These are phyloP conservation scores for Hyposoter didymator DNA, from an alignment of 2,888 invertebrate species.

Conservation along the genomic window DNA sequence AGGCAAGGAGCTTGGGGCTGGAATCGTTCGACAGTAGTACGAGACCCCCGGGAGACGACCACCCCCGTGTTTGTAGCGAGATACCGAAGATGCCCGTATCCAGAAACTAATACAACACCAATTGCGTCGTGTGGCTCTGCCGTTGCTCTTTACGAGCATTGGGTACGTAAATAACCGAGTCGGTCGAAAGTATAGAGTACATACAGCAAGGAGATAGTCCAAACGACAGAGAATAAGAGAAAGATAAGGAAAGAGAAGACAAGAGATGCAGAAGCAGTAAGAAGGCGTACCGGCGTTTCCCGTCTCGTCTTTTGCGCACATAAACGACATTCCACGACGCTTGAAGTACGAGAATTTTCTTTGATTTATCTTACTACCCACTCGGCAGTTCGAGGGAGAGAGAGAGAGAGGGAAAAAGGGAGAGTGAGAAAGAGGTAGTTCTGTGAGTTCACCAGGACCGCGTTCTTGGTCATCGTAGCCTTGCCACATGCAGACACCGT, in stretches of 20 bases:
- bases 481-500: conserved; percentile 14
- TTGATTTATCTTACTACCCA: conserved; percentile 70
- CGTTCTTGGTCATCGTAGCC: conserved; percentile 39
- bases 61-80: conserved; percentile 64
- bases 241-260: conserved; percentile 33
- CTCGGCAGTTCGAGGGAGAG: conserved; percentile 60
- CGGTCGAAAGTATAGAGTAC: conserved; percentile 60
- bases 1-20: conserved; percentile 47
- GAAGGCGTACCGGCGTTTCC: conserved; percentile 67
- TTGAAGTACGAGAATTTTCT: conserved; percentile 70
- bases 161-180: conserved; percentile 71
- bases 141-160: conserved; percentile 69
- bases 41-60: conserved; percentile 68
- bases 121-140: conserved; percentile 61
- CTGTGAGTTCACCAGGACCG: conserved; percentile 47
- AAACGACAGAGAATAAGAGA: conserved; percentile 15
- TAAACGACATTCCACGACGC: conserved; percentile 69
- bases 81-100: conserved; percentile 55
- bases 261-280: conserved; percentile 63
- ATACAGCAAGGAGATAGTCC: conserved; percentile 42
- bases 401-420: conserved; percentile 32
- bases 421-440: conserved; percentile 35
- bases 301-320: conserved; percentile 69
- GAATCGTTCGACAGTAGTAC: conserved; percentile 69
- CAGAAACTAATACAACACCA: conserved; percentile 65